Base-by-base conservation (phyloP, 2,888 invertebrate genomes). In the Drosophila nr. medialis region DNA sequence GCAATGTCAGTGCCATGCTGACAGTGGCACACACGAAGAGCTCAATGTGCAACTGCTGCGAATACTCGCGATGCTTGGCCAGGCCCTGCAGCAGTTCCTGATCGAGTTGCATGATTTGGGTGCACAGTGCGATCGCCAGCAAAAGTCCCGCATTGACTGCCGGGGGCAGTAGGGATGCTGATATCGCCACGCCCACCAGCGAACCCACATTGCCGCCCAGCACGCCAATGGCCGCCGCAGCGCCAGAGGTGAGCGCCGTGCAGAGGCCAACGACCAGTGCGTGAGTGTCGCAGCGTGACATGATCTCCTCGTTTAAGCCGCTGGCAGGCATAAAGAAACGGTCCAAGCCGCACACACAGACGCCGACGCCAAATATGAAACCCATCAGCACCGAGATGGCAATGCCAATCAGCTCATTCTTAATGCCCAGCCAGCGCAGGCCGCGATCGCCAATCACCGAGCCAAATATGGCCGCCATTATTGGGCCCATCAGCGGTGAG, bases 401-500 rank as follows among this genome's bases (percentile, higher is more conserved):
- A 36, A 96, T 93, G 1, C 96, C 96, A 40, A 96, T 91, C 18
- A 95, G 84, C 86, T 96, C 96, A 76, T 95, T 95, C 59, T 93
- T 92, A 1, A 96, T 92, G 0, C 96, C 96, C 80, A 95, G 94
- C 76, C 94, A 94, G 76, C 95, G 94, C 11, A 96, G 93, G 0
- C 94, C 93, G 15, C 93, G 92, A 87, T 96, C 96, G 27, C 94
- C 93, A 21, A 96, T 95, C 2, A 95, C 95, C 15, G 95, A 94
- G 1, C 96, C 96, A 83, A 96, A 95, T 0, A 96, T 96, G 15
- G 95, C 95, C 0, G 96, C 96, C 89, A 96, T 95, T 73, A 96
- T 96, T 7, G 96, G 96, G 21, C 96, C 96, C 96, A 96, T 96
- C 54, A 96, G 94, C 0, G 96, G 96, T 0, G 96, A 96, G 64